Evolutionary conservation across 2,888 invertebrate species (phyloP).

Genomic region (Morpho deidamia): DNA sequence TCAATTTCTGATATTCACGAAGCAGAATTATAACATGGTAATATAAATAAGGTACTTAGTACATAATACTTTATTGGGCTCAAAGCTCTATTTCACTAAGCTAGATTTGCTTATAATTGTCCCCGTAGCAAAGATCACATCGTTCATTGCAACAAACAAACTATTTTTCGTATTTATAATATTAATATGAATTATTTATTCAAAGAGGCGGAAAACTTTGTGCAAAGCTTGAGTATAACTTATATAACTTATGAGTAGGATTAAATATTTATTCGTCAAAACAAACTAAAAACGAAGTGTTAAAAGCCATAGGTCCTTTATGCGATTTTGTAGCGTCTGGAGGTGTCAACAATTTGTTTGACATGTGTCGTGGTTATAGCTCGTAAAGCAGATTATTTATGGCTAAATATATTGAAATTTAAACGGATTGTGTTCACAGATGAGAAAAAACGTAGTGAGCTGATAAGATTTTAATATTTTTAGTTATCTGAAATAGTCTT

Average conservation of each 20-base stretch:
- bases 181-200: too few species aligned
- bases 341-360: constrained; percentile 68
- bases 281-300: constrained; percentile 2
- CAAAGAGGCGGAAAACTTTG: too few species aligned
- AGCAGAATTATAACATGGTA: too few species aligned
- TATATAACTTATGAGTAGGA: background rate
- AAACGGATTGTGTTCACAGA: constrained; percentile 41
- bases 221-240: too few species aligned
- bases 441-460: constrained; percentile 15
- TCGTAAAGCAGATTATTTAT: constrained; percentile 59
- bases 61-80: too few species aligned
- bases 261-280: background rate
- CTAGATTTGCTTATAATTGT: too few species aligned
- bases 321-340: constrained; percentile 47
- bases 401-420: constrained; percentile 59
- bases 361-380: constrained; percentile 58
- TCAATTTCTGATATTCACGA: too few species aligned
- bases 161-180: too few species aligned
- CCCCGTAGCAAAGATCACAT: too few species aligned
- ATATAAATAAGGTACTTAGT: too few species aligned
- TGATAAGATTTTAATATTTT: constrained; percentile 4
- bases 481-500: constrained; percentile 9
- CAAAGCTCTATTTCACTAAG: too few species aligned
- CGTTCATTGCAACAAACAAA: too few species aligned
- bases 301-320: constrained; percentile 40